phyloP scores from a whole-genome alignment of 2,888 invertebrate genomes.

The Mayetiola destructor region DNA sequence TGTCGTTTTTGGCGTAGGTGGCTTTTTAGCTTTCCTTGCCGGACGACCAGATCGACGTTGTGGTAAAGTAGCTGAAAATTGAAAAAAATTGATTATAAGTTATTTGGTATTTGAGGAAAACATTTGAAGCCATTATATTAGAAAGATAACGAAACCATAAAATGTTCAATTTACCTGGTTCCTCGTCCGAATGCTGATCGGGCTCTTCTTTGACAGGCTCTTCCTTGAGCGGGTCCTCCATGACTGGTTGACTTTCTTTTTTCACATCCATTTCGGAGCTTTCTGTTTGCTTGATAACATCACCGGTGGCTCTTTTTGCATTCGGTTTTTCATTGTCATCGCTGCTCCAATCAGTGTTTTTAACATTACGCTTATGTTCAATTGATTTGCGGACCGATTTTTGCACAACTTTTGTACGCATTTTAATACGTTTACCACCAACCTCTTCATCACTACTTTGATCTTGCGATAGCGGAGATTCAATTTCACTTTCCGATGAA shows the following conservation, averaged over 20 bases:
- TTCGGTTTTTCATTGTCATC: conserved; percentile 11
- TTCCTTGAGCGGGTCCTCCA: not conserved
- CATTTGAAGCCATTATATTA: too few species aligned
- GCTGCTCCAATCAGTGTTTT: conserved; percentile 15
- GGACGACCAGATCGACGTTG: not conserved
- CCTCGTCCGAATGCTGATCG: not conserved
- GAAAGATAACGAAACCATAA: too few species aligned
- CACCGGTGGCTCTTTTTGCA: not conserved
- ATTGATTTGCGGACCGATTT: conserved; percentile 28
- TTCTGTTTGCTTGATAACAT: not conserved
- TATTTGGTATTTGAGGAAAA: too few species aligned
- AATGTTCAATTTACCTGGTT: not conserved
- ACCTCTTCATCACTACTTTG: conserved; percentile 26
- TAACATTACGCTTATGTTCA: conserved; percentile 27
- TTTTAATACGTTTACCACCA: conserved; percentile 32
- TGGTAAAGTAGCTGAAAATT: not conserved
- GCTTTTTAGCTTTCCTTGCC: not conserved
- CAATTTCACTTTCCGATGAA: conserved; percentile 29
- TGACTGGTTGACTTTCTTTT: too few species aligned
- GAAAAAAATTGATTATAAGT: not conserved
- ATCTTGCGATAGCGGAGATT: not conserved
- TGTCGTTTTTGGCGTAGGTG: too few species aligned
- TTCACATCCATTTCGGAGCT: not conserved
- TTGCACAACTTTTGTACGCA: conserved; percentile 28
- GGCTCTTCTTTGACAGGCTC: not conserved